Evolutionary conservation across 1,140 invertebrate species (phyloP).

Genomic region (silkworm (Bombyx mori)): DNA sequence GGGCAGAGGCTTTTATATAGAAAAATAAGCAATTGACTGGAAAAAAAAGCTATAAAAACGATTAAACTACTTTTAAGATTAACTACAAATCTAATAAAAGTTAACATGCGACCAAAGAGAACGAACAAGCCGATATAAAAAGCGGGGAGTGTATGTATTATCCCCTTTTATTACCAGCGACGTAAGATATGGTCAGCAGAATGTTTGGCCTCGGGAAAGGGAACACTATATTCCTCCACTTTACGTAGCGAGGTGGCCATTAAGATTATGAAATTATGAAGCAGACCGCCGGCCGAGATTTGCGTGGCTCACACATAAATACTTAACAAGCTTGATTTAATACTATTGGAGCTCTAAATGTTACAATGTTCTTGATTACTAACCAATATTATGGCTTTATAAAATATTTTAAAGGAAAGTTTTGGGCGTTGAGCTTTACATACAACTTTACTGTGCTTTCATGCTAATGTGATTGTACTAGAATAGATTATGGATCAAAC

Average conservation of each 20-base stretch:
- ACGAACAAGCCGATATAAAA: conserved; percentile 16
- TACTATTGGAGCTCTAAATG: conserved; percentile 11
- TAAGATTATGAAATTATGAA: conserved; percentile 67
- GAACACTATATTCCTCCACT: conserved; percentile 50
- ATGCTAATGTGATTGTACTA: no score
- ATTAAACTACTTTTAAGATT: no score
- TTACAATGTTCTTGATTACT: conserved; percentile 5
- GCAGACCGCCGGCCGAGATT: conserved; percentile 40
- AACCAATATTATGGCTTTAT: background rate
- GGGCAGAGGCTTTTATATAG: no score
- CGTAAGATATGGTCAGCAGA: conserved; percentile 52
- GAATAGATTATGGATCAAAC: no score
- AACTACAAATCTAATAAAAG: conserved; percentile 8
- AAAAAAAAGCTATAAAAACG: no score
- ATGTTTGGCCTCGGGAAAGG: conserved; percentile 37
- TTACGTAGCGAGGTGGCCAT: conserved; percentile 49
- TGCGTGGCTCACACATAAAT: conserved; percentile 26
- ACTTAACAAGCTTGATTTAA: conserved; percentile 37
- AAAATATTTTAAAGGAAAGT: background rate
- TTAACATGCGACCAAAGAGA: conserved; percentile 14
- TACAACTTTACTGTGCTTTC: no score
- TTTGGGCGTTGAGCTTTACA: no score
- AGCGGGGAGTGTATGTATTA: conserved; percentile 16
- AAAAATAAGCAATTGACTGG: no score
- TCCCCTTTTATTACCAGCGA: conserved; percentile 21